These are phyloP conservation scores for Crypturellus tataupa DNA, from an alignment of 2,797 vertebrate species.

Conservation along the genomic window DNA sequence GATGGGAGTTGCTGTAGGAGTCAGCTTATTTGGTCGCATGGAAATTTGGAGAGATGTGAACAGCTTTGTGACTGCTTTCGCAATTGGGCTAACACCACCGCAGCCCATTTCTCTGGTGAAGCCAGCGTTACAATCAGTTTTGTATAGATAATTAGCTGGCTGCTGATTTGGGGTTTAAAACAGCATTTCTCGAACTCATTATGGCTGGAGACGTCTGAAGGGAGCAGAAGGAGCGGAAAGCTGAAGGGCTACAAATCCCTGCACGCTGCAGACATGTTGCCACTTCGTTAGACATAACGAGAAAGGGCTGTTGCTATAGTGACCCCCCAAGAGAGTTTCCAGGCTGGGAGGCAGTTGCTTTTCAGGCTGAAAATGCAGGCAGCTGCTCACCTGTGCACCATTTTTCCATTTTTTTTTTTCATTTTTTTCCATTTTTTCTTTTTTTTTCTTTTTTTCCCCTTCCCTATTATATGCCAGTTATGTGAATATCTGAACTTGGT, in stretches of 20 bases:
- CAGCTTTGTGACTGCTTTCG: not conserved
- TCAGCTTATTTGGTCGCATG: not conserved
- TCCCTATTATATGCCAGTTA: not conserved
- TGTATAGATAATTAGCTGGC: not conserved
- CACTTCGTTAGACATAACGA: not conserved
- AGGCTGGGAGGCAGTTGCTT: not conserved
- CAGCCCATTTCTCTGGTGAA: not conserved
- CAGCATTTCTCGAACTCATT: not conserved
- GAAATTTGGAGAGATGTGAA: not conserved
- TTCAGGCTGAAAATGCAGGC: not conserved
- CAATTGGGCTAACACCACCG: not conserved
- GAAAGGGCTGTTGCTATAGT: not conserved
- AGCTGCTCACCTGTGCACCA: not conserved
- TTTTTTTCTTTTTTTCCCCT: not conserved
- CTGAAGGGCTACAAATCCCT: not conserved
- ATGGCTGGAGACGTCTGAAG: not conserved
- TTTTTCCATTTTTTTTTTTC: not conserved
- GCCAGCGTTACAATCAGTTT: not conserved
- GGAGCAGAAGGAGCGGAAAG: not conserved
- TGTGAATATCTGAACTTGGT: not conserved
- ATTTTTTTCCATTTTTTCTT: not conserved
- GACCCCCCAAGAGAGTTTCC: not conserved
- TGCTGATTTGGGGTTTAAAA: constrained; percentile 3
- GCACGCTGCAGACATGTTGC: not conserved
- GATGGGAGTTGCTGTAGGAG: not conserved